Percentiles rank a stretch among this genome's conserved stretches.
phyloP scores from a whole-genome alignment of 2,113 vertebrate species.

The Dicrurus megarhynchus region DNA sequence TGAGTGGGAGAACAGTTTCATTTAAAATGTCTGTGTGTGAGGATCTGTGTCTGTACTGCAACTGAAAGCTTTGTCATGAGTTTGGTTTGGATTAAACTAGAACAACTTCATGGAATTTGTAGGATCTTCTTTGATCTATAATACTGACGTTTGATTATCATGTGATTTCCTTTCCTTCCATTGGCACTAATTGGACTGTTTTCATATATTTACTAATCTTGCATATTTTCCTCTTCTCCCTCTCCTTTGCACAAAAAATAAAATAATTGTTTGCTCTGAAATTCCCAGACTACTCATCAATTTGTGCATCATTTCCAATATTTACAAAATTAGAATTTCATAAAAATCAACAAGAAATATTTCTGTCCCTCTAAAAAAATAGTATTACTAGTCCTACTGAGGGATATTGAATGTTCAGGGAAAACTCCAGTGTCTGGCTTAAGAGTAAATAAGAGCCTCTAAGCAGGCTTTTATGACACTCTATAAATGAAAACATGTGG shows the following conservation, averaged over 20 bases:
- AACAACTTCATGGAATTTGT: background rate
- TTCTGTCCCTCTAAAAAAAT: background rate
- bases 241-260: background rate
- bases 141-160: background rate
- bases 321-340: background rate
- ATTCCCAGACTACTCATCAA: background rate
- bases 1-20: background rate
- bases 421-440: background rate
- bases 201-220: background rate
- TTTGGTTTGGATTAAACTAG: background rate
- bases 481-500: background rate
- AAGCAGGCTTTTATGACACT: background rate
- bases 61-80: background rate
- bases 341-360: background rate
- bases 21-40: background rate
- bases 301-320: background rate
- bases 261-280: background rate
- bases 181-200: background rate
- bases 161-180: background rate
- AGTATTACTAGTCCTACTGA: background rate
- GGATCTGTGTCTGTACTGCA: background rate
- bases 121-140: background rate
- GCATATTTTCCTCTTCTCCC: background rate
- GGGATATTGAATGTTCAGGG: background rate
- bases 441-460: background rate